These are phyloP conservation scores for Rynchops niger DNA, from an alignment of 2,113 vertebrate genomes.

Conservation along the genomic window DNA sequence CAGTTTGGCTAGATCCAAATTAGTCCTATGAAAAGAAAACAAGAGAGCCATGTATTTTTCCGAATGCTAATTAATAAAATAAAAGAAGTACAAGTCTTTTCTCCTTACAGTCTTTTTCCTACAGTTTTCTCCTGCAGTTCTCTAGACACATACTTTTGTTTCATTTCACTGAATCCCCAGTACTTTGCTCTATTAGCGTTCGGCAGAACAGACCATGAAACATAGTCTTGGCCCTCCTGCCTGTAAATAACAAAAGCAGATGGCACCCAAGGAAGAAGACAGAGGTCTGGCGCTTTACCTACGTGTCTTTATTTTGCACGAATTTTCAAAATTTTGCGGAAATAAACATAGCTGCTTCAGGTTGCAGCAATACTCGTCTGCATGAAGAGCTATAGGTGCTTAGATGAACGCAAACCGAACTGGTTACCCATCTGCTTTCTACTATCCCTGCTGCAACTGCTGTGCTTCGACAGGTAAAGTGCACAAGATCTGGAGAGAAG, in stretches of 20 bases:
- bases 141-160: not conserved
- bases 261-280: not conserved
- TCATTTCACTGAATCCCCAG: not conserved
- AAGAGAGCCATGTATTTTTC: not conserved
- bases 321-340: not conserved
- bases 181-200: not conserved
- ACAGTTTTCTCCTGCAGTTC: not conserved
- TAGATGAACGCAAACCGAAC: not conserved
- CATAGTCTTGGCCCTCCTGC: not conserved
- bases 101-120: not conserved
- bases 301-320: not conserved
- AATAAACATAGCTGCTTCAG: not conserved
- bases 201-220: not conserved
- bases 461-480: not conserved
- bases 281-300: not conserved
- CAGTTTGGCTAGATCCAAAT: constrained; percentile 72
- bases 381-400: not conserved
- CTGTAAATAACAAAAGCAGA: not conserved
- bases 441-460: not conserved
- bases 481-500: not conserved
- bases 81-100: not conserved
- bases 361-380: not conserved
- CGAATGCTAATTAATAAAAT: not conserved
- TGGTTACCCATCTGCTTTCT: not conserved
- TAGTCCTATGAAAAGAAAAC: constrained; percentile 62